Conservation (phyloP, 92 coral and sea anemone genomes). For the Ricordea florida region DNA sequence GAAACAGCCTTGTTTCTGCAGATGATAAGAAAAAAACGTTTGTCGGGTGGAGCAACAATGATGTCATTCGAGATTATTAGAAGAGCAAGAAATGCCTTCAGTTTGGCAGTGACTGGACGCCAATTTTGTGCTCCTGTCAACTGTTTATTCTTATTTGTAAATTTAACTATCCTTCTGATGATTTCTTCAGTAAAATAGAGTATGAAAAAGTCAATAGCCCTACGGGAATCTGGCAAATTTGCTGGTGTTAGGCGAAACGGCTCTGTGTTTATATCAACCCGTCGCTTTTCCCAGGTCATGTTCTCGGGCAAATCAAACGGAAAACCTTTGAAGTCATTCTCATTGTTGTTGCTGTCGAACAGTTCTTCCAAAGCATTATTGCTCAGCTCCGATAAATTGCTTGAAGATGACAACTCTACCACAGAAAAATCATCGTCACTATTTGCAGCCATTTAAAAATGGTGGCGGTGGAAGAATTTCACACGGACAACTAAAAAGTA, state of each 20-base stretch:
- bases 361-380: slow-evolving; percentile 29
- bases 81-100: slow-evolving; percentile 41
- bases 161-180: slow-evolving; percentile 15
- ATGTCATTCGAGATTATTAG: slow-evolving; percentile 43
- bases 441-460: slow-evolving; percentile 4
- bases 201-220: slow-evolving; percentile 29
- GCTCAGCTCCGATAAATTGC: slow-evolving; percentile 23
- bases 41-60: slow-evolving; percentile 40
- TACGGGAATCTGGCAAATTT: slow-evolving; percentile 12
- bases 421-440: not conserved
- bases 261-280: slow-evolving; percentile 25
- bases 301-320: slow-evolving; percentile 14
- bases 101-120: slow-evolving; percentile 11
- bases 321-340: slow-evolving; percentile 44
- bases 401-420: not conserved
- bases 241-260: slow-evolving; percentile 25
- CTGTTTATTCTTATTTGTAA: slow-evolving; percentile 36
- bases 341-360: slow-evolving; percentile 39
- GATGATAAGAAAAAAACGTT: slow-evolving; percentile 21
- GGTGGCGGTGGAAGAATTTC: not conserved
- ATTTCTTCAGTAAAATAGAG: slow-evolving; percentile 12
- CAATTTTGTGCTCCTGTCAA: slow-evolving; percentile 17
- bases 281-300: slow-evolving; percentile 15
- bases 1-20: slow-evolving; percentile 17
- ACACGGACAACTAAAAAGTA: not conserved